phyloP scores from a whole-genome alignment of 2,888 invertebrate genomes.

The Linnaemya vulpina region DNA sequence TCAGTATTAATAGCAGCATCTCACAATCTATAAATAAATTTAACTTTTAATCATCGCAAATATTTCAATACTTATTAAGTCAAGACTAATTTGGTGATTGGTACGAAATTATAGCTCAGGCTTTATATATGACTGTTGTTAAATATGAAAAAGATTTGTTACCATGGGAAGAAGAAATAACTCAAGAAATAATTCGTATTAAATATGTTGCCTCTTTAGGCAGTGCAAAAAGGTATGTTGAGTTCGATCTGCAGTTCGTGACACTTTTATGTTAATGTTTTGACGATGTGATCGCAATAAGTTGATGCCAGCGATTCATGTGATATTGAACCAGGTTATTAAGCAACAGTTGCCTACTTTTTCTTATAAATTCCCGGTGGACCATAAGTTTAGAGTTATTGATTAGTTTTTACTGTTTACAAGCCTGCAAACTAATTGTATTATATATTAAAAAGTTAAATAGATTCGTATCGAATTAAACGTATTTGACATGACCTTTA shows the following conservation, averaged over 20 bases:
- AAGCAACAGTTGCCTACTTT: no score
- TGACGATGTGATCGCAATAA: no score
- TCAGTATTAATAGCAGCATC: conserved; percentile 8
- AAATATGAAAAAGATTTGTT: neutral
- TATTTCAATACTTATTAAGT: neutral
- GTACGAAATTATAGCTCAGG: neutral
- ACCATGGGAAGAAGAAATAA: neutral
- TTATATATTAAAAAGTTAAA: no score
- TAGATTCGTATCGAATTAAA: no score
- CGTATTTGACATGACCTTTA: no score
- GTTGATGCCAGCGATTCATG: no score
- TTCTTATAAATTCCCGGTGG: no score
- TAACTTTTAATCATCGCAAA: neutral
- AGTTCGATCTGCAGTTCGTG: neutral
- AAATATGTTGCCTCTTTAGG: neutral
- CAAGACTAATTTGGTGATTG: conserved; percentile 2
- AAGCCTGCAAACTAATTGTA: no score
- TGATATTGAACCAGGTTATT: no score
- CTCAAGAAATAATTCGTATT: neutral
- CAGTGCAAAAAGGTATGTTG: neutral
- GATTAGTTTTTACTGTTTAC: no score
- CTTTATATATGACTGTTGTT: neutral
- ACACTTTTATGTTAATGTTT: neutral
- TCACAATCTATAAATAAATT: conserved; percentile 24
- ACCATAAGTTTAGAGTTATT: no score